Percentiles rank a stretch among this genome's conserved stretches.
These are phyloP conservation scores for Geococcyx californianus DNA, from an alignment of 2,113 vertebrate species.

Conservation along the genomic window DNA sequence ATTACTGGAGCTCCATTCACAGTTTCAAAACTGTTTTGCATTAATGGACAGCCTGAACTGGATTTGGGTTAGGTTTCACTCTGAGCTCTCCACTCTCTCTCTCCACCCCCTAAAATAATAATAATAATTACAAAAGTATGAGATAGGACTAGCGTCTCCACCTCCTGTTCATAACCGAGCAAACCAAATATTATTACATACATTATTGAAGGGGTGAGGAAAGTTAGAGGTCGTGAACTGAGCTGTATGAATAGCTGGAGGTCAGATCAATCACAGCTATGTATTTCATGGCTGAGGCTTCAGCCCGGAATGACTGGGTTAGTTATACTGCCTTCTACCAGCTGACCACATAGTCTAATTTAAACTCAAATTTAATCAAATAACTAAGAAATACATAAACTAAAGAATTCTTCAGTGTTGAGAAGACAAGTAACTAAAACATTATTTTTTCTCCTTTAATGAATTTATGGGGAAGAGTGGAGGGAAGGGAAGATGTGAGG, in stretches of 20 bases:
- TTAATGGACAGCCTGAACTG: conserved; percentile 15
- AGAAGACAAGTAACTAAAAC: background rate
- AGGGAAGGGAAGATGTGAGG: background rate
- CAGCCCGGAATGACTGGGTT: background rate
- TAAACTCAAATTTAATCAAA: background rate
- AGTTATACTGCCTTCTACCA: background rate
- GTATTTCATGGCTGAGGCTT: background rate
- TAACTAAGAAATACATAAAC: background rate
- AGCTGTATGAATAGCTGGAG: conserved; percentile 40
- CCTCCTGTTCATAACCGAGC: conserved; percentile 44
- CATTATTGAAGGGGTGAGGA: conserved; percentile 60
- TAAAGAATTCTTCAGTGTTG: background rate
- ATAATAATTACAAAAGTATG: conserved; percentile 67
- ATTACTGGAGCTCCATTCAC: conserved; percentile 56
- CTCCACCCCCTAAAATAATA: conserved; percentile 64
- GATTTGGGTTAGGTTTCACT: conserved; percentile 59
- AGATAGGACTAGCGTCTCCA: conserved; percentile 44
- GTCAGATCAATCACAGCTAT: conserved; percentile 28
- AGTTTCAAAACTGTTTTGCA: conserved; percentile 32
- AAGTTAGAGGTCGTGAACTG: conserved; percentile 60
- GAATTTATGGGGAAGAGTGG: background rate
- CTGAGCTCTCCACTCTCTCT: conserved; percentile 12
- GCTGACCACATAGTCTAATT: background rate
- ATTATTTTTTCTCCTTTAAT: background rate
- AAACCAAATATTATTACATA: conserved; percentile 67